Percentiles rank a stretch among this genome's conserved stretches.
These are phyloP conservation scores for Papilio protenor DNA, from an alignment of 2,888 invertebrate genomes.

Conservation along the genomic window DNA sequence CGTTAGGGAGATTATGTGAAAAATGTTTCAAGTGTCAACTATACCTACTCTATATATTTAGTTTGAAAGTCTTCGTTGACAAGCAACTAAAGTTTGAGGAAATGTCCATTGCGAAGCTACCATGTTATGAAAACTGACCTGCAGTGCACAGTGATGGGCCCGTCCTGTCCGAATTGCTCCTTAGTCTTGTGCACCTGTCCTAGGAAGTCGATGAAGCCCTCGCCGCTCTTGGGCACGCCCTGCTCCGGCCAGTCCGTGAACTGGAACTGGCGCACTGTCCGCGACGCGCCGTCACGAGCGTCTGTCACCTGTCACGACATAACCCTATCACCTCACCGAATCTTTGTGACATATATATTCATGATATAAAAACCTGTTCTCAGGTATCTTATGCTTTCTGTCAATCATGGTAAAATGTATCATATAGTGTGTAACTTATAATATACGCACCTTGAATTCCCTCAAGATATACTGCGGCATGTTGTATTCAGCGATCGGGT, in stretches of 20 bases:
- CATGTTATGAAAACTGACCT: constrained; percentile 82
- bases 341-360: too few relatives aligned
- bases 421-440: not conserved
- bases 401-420: not conserved
- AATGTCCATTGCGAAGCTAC: not conserved
- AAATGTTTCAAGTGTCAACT: too few relatives aligned
- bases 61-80: too few relatives aligned
- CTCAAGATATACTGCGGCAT: constrained; percentile 99
- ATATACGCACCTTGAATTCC: constrained; percentile 92
- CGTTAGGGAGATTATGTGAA: too few relatives aligned
- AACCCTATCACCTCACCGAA: too few relatives aligned
- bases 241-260: constrained; percentile 98
- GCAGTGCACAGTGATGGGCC: constrained; percentile 99
- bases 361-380: too few relatives aligned
- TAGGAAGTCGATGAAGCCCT: constrained; percentile 99
- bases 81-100: too few relatives aligned
- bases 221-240: constrained; percentile 98
- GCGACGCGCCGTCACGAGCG: constrained; percentile 97
- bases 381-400: too few relatives aligned
- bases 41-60: too few relatives aligned
- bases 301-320: constrained; percentile 90
- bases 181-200: constrained; percentile 99
- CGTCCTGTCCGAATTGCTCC: constrained; percentile 99
- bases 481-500: constrained; percentile 99
- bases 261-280: constrained; percentile 98